Evolutionary conservation across 1,140 invertebrate genomes (phyloP).

Genomic region (Zaprionus camerounensis): DNA sequence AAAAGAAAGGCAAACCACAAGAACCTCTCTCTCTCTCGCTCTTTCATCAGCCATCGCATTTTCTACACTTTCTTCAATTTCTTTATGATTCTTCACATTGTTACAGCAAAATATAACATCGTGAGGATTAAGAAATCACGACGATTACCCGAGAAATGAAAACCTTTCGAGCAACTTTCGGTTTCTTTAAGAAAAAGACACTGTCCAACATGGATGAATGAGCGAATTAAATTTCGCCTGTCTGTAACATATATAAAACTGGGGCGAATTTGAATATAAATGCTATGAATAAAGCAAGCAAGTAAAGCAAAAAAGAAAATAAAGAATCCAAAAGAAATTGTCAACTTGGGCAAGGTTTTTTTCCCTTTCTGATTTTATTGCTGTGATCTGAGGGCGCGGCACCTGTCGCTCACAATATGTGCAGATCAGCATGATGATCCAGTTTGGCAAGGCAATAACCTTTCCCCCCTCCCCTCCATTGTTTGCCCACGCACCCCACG

Average conservation of each 20-base stretch:
- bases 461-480: neutral
- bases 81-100: neutral
- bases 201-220: neutral
- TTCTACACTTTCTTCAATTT: neutral
- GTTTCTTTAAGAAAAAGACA: neutral
- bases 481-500: neutral
- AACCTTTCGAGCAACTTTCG: neutral
- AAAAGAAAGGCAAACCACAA: slow-evolving; percentile 1
- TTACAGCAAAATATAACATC: neutral
- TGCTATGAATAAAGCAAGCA: neutral
- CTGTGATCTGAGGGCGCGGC: neutral
- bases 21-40: neutral
- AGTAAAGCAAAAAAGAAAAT: neutral
- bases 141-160: neutral
- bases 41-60: too few species aligned
- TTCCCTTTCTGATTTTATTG: neutral
- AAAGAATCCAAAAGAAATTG: slow-evolving; percentile 1
- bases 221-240: neutral
- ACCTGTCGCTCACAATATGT: neutral
- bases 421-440: neutral
- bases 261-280: slow-evolving; percentile 1
- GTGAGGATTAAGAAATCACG: neutral
- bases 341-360: neutral
- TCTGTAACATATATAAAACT: neutral
- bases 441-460: neutral